Conservation (phyloP, 2,888 invertebrate genomes). For the Melieria omissa region DNA sequence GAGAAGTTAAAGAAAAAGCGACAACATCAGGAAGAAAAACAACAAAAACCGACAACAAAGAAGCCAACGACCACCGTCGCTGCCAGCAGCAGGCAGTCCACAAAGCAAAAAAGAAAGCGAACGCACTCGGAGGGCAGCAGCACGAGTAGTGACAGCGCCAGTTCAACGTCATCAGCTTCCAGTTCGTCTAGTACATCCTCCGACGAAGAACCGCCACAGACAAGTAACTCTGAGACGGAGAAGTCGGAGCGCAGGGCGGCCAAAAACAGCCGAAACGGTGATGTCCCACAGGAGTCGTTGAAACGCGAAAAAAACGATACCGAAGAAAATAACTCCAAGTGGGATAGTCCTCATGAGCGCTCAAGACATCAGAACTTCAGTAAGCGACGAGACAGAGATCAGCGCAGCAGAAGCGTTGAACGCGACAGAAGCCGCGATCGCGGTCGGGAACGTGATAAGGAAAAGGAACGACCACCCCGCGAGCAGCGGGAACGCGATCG, state of each 20-base stretch:
- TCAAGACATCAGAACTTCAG: conserved; percentile 31
- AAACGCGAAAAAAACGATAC: conserved; percentile 1
- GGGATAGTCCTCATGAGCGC: conserved; percentile 30
- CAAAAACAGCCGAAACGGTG: neutral
- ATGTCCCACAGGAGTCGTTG: neutral
- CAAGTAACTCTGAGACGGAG: neutral
- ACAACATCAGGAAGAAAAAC: neutral
- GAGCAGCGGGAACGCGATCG: too few relatives aligned
- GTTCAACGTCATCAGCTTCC: neutral
- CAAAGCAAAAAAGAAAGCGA: conserved; percentile 18
- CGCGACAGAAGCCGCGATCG: conserved; percentile 25
- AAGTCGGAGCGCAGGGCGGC: neutral
- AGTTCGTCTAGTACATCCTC: conserved; percentile 7
- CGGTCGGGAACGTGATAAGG: conserved; percentile 28
- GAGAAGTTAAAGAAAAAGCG: neutral
- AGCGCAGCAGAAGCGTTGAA: conserved; percentile 33
- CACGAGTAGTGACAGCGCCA: conserved; percentile 2
- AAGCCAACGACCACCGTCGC: neutral
- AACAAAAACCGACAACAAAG: neutral
- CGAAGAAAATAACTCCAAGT: conserved; percentile 23
- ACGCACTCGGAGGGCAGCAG: neutral
- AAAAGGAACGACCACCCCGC: conserved; percentile 20
- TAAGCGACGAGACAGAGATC: conserved; percentile 35
- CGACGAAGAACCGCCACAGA: neutral
- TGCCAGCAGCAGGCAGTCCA: too few relatives aligned